Conservation (phyloP, 2,888 invertebrate genomes). For the Leptothorax acervorum region DNA sequence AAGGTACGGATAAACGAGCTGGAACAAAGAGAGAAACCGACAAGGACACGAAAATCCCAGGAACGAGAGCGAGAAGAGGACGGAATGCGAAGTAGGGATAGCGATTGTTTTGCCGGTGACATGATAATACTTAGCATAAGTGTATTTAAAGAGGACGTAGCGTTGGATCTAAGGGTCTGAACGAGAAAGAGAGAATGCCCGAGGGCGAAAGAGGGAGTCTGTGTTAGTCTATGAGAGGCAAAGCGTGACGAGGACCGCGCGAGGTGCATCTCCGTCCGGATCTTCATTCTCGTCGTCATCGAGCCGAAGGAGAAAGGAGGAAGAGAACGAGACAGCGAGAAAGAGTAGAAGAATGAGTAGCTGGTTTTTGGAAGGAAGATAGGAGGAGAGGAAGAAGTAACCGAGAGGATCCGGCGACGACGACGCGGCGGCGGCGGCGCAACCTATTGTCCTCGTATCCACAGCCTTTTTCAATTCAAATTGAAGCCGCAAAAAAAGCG, state of each 20-base stretch:
- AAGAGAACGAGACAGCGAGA: background rate
- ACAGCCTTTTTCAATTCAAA: conserved; percentile 85
- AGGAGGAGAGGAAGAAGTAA: conserved; percentile 57
- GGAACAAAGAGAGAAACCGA: conserved; percentile 66
- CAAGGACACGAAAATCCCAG: conserved; percentile 47
- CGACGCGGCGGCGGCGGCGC: conserved; percentile 72
- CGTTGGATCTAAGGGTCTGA: conserved; percentile 58
- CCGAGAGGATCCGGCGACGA: conserved; percentile 56
- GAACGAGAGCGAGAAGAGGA: conserved; percentile 39
- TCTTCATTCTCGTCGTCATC: conserved; percentile 54
- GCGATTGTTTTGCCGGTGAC: conserved; percentile 69
- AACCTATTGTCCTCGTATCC: conserved; percentile 85
- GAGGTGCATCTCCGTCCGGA: conserved; percentile 57
- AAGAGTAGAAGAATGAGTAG: conserved; percentile 42
- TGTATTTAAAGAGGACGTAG: conserved; percentile 66
- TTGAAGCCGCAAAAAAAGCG: conserved; percentile 84
- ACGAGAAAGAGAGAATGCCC: conserved; percentile 47
- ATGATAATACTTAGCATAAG: conserved; percentile 70
- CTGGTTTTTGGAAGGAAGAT: conserved; percentile 61
- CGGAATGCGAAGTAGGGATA: conserved; percentile 36
- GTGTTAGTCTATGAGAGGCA: conserved; percentile 36
- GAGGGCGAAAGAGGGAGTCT: conserved; percentile 25
- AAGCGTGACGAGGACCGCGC: conserved; percentile 45
- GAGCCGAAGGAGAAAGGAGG: conserved; percentile 39
- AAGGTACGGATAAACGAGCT: conserved; percentile 68